phyloP scores from a whole-genome alignment of 2,797 vertebrate species.

The Oreochromis mossambicus region DNA sequence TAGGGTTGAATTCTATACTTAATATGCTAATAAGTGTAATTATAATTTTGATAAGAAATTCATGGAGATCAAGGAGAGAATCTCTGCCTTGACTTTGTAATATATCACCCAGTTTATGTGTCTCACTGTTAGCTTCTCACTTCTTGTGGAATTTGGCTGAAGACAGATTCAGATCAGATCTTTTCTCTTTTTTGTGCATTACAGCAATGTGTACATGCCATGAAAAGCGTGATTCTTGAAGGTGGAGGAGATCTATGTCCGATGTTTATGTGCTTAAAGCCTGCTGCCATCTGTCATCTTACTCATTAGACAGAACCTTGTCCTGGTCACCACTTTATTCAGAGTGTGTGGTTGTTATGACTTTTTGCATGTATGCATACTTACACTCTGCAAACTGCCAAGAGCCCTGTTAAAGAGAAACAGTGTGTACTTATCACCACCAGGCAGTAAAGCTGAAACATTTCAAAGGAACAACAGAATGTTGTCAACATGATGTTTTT shows the following conservation, averaged over 20 bases:
- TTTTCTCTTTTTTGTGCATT: background rate
- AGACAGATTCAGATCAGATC: background rate
- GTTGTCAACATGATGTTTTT: background rate
- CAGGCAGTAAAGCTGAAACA: background rate
- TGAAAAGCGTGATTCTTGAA: slow-evolving; percentile 14
- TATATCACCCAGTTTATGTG: background rate
- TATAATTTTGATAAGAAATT: slow-evolving; percentile 36
- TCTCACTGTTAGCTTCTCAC: background rate
- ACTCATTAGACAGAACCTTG: background rate
- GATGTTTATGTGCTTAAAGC: slow-evolving; percentile 30
- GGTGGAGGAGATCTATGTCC: background rate
- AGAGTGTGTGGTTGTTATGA: background rate
- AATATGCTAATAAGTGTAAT: slow-evolving; percentile 62
- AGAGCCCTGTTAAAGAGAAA: background rate
- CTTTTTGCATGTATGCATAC: background rate
- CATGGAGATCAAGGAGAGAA: slow-evolving; percentile 11
- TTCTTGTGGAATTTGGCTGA: background rate
- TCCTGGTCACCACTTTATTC: slow-evolving; percentile 22
- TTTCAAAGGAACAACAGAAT: background rate
- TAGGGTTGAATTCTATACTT: slow-evolving; percentile 44
- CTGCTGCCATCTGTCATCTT: slow-evolving; percentile 6
- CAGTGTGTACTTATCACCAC: background rate
- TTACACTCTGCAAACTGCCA: background rate
- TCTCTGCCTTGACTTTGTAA: background rate
- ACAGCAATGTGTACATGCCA: background rate